phyloP scores from a whole-genome alignment of 1,140 invertebrate species.

The Aphaenogaster ashmeadi region DNA sequence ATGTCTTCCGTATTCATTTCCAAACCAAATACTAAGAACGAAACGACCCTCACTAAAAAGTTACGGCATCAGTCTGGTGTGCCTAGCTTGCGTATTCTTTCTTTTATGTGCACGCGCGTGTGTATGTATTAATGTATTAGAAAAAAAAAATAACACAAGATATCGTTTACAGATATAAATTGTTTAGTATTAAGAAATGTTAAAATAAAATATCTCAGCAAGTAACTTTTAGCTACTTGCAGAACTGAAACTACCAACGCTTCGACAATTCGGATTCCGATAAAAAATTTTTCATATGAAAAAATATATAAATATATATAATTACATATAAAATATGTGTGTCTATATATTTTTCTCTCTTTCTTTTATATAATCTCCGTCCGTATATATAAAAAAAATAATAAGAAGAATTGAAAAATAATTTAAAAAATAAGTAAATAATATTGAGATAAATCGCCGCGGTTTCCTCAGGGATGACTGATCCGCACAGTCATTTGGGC shows the following conservation, averaged over 20 bases:
- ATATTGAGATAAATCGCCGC: background rate
- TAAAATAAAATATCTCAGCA: background rate
- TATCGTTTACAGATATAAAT: background rate
- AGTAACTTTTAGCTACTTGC: background rate
- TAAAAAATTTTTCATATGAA: too few species aligned
- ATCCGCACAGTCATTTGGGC: background rate
- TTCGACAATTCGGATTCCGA: background rate
- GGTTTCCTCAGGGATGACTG: background rate
- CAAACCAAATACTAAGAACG: background rate
- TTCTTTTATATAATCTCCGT: too few species aligned
- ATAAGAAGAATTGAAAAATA: too few species aligned
- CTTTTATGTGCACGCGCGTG: too few species aligned
- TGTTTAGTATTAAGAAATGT: background rate
- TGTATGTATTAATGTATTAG: background rate
- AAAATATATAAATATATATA: too few species aligned
- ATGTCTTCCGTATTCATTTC: slow-evolving; percentile 13
- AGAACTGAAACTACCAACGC: background rate
- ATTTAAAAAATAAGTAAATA: too few species aligned
- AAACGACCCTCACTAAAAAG: background rate
- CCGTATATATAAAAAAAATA: too few species aligned
- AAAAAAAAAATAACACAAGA: background rate
- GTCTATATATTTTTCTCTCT: too few species aligned
- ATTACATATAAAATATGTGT: too few species aligned
- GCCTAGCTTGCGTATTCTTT: background rate
- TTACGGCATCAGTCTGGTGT: background rate